phyloP scores from a whole-genome alignment of 2,797 vertebrate species.

The Myripristis murdjan region DNA sequence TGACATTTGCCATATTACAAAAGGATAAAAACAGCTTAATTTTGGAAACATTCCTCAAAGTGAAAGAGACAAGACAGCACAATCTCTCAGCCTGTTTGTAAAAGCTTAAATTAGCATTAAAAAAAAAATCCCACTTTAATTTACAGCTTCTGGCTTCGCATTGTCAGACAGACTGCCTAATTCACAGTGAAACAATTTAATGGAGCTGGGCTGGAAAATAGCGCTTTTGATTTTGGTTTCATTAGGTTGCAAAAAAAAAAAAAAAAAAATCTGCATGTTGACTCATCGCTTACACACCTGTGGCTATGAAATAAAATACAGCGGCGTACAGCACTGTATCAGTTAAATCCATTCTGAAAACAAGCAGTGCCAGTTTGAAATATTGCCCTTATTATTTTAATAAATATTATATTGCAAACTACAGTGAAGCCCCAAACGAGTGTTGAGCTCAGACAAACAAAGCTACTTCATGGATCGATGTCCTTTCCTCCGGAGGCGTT shows the following conservation, averaged over 20 bases:
- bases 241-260: conserved; percentile 4
- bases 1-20: background rate
- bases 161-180: conserved; percentile 36
- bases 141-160: conserved; percentile 12
- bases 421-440: conserved; percentile 7
- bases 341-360: background rate
- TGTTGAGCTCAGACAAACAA: conserved; percentile 4
- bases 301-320: conserved; percentile 2
- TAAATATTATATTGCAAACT: background rate
- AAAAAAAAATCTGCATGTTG: conserved; percentile 24
- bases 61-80: conserved; percentile 3
- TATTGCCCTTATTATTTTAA: conserved; percentile 17
- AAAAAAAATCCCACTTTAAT: background rate
- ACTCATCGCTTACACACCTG: conserved; percentile 50
- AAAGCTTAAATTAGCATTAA: no score
- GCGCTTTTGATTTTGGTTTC: conserved; percentile 31
- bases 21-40: conserved; percentile 20
- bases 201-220: conserved; percentile 28
- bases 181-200: conserved; percentile 25
- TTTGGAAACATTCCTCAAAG: conserved; percentile 11
- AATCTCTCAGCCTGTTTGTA: conserved; percentile 25
- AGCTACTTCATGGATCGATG: background rate
- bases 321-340: background rate
- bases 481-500: background rate
- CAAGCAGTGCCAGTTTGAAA: conserved; percentile 21